Conservation (phyloP, 2,113 vertebrate genomes). For the Empidonax traillii region DNA sequence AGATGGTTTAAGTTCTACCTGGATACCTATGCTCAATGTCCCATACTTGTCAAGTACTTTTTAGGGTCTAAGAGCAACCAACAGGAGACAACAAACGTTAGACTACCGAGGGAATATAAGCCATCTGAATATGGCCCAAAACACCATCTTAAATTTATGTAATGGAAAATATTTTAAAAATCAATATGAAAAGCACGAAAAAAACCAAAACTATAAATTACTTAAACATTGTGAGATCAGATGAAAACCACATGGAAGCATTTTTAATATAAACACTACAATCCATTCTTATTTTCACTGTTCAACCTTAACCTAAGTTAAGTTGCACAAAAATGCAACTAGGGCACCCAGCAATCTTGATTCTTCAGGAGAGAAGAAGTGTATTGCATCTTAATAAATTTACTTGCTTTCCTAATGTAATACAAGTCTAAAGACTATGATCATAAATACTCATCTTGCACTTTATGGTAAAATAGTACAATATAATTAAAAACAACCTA, state of each 20-base stretch:
- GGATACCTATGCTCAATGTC: accelerated
- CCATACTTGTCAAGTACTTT: not conserved
- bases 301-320: not conserved
- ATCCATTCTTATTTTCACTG: not conserved
- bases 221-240: not conserved
- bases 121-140: not conserved
- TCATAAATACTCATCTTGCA: not conserved
- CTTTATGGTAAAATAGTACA: not conserved
- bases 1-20: not conserved
- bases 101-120: not conserved
- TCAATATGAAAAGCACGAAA: not conserved
- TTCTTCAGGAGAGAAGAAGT: not conserved
- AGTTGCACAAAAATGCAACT: not conserved
- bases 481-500: not conserved
- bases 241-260: not conserved
- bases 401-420: not conserved
- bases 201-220: not conserved
- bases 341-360: not conserved
- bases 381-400: not conserved
- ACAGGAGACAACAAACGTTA: not conserved
- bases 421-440: not conserved
- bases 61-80: not conserved
- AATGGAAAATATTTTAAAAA: not conserved
- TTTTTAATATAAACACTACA: not conserved
- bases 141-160: not conserved